Base-by-base conservation (phyloP, 2,888 invertebrate species). In the Tachina grossa region DNA sequence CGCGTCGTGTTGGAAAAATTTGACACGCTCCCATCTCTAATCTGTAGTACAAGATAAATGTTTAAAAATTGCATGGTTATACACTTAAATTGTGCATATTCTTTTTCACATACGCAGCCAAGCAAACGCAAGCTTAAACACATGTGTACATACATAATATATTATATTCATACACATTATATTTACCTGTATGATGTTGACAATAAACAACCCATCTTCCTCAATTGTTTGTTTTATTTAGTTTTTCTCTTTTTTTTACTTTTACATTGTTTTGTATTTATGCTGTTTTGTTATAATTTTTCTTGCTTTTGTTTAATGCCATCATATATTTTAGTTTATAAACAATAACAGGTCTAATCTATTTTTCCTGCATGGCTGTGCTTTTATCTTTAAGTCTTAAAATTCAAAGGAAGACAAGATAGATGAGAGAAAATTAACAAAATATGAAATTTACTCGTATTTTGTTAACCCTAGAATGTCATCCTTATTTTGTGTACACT, bases 341-440 rank as follows among this genome's bases (percentile, higher is more conserved):
- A 76, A 82, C 82, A 82, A 71, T 47, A 76, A 57, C 66, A 81
- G 51, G 59, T 81, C 66, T 57, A 55, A 72, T 57, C 31, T 69
- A 22, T 53, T 79, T 45, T 55, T 53, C 19, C 11, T 41, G 16
- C 22, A 49, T 49, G 55, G 11, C 41, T 39, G 16, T 61, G 49
- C 31, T 63, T 14, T 63, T 45, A 53, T 71, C 71, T 79, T 71
- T 61, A 63, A 61, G 78, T 9, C 45, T 79, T 69, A 68, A 49
- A 45, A 57, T 66, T 6, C 14, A 49, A 53, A 57, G 4, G 31
- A 31, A 43, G 1, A 16, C 2, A 16, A 16, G 3, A 41, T 55
- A 61, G 2, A 41, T 11, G 19, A 4, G 43, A 19, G 9, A 13
- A 19, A 63, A 31, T 31, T 31, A 31, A 31, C 6, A 31, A 31